Evolutionary conservation across 2,888 invertebrate species (phyloP).

Genomic region (Hydrotaea cyrtoneurina): DNA sequence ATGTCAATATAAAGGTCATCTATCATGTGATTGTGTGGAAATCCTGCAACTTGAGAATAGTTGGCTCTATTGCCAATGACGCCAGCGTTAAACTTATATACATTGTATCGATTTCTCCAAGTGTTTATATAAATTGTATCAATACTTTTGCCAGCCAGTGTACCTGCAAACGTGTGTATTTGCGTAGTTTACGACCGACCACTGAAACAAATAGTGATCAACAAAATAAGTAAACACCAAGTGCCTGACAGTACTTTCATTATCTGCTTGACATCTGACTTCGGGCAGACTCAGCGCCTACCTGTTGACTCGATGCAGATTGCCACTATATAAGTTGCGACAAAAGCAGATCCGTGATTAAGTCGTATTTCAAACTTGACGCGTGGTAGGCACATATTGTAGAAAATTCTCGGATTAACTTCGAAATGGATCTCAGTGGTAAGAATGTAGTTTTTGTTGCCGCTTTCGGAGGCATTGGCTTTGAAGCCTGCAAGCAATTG

Average conservation of each 20-base stretch:
- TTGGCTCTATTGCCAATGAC: too few relatives aligned
- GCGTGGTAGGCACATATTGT: conserved; percentile 5
- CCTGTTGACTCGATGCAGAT: not conserved
- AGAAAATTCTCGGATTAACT: not conserved
- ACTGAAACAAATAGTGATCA: not conserved
- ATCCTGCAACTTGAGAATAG: too few relatives aligned
- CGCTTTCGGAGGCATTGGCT: conserved; percentile 71
- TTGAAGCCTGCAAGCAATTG: conserved; percentile 68
- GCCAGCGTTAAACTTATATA: too few relatives aligned
- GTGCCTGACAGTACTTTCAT: not conserved
- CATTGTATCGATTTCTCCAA: too few relatives aligned
- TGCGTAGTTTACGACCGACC: too few relatives aligned
- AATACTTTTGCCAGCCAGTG: too few relatives aligned
- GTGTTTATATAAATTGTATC: too few relatives aligned
- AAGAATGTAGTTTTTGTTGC: conserved; percentile 69
- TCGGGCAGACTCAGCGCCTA: not conserved
- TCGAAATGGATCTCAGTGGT: conserved; percentile 64
- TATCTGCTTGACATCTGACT: conserved; percentile 32
- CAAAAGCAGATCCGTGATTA: not conserved
- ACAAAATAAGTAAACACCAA: not conserved
- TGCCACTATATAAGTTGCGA: not conserved
- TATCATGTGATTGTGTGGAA: too few relatives aligned
- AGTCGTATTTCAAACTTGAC: conserved; percentile 14
- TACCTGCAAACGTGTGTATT: too few relatives aligned
- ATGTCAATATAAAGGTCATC: too few relatives aligned